These are phyloP conservation scores for Leptinotarsa lineolata DNA, from an alignment of 1,140 invertebrate species.

Conservation along the genomic window DNA sequence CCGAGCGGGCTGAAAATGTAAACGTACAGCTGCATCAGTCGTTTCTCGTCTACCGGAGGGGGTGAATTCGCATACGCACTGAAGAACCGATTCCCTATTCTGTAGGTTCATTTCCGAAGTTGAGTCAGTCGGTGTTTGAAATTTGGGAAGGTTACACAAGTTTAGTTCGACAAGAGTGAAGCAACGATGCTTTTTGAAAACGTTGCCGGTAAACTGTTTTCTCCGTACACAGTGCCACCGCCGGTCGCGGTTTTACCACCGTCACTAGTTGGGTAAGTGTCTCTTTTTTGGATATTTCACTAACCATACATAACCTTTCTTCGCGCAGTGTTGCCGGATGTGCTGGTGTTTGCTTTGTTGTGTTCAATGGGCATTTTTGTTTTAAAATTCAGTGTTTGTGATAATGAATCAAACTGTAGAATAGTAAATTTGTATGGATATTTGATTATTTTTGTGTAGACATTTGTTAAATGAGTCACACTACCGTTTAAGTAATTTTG, in stretches of 20 bases:
- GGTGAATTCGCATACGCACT: constrained; percentile 18
- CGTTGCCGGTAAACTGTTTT: constrained; percentile 39
- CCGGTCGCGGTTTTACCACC: constrained; percentile 44
- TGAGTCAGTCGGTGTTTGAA: constrained; percentile 18
- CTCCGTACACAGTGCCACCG: constrained; percentile 46
- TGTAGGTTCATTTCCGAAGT: constrained; percentile 3
- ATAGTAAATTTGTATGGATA: too few species aligned
- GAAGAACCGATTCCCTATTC: constrained; percentile 13
- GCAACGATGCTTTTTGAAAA: constrained; percentile 46
- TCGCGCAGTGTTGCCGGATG: constrained; percentile 22
- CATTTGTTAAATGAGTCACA: too few species aligned
- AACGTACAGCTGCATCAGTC: constrained; percentile 38
- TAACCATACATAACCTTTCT: constrained; percentile 25
- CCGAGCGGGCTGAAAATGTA: constrained; percentile 8
- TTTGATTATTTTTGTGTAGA: too few species aligned
- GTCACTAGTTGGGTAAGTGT: constrained; percentile 40
- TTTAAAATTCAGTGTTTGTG: too few species aligned
- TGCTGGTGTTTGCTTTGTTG: background rate
- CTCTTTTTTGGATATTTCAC: background rate
- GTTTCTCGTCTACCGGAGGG: constrained; percentile 22
- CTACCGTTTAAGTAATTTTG: too few species aligned
- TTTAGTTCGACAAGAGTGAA: background rate
- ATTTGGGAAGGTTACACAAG: background rate
- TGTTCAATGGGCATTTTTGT: too few species aligned
- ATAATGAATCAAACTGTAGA: too few species aligned